Conservation (phyloP, 2,797 vertebrate species). For the Picus viridis region DNA sequence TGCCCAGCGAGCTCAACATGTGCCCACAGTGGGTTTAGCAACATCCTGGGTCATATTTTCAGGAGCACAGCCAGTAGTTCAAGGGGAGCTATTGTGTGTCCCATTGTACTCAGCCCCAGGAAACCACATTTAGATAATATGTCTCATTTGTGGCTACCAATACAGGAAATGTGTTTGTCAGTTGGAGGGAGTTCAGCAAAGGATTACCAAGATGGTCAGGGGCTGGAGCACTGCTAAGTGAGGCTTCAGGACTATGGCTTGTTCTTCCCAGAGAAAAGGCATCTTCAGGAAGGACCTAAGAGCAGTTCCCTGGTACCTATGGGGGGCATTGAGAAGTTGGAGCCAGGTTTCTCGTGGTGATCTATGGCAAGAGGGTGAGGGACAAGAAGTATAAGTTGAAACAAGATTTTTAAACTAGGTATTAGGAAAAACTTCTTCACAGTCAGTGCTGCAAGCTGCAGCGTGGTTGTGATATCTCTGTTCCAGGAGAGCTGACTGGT, state of each 20-base stretch:
- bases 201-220: no score
- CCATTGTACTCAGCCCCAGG: no score
- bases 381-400: not conserved
- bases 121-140: not conserved
- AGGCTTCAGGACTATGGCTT: not conserved
- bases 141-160: not conserved
- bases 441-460: not conserved
- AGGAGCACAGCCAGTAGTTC: not conserved
- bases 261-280: not conserved
- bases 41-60: not conserved
- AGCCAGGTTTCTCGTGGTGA: not conserved
- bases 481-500: not conserved
- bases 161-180: not conserved
- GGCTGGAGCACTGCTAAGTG: not conserved
- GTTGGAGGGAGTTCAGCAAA: not conserved
- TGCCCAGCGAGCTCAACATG: not conserved
- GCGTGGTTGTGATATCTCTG: not conserved
- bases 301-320: rapidly evolving
- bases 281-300: not conserved
- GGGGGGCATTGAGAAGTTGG: not conserved
- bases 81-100: no score
- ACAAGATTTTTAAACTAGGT: not conserved
- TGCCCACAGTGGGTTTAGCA: not conserved
- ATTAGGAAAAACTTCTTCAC: not conserved
- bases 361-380: not conserved